A percentile compares a stretch with the other conserved stretches of the same genome.
phyloP scores from a whole-genome alignment of 2,888 invertebrate genomes.

The Calliopum simillimum region DNA sequence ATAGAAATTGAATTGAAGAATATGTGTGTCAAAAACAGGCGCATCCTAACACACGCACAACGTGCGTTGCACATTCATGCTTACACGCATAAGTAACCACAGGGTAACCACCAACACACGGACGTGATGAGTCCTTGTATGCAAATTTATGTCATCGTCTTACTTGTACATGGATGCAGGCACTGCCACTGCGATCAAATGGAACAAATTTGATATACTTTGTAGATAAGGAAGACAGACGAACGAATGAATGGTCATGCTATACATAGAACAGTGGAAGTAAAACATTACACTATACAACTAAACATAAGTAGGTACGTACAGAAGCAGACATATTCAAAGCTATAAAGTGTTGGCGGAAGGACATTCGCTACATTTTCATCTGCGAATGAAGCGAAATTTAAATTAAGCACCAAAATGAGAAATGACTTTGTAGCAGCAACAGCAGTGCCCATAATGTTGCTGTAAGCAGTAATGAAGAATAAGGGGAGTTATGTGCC shows the following conservation, averaged over 20 bases:
- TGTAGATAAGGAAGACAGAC: slow-evolving; percentile 20
- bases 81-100: slow-evolving; percentile 10
- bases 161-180: not conserved
- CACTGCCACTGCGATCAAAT: slow-evolving; percentile 19
- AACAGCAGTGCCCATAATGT: too few species aligned
- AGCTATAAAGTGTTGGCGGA: slow-evolving; percentile 11
- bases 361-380: slow-evolving; percentile 21
- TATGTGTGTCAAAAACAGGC: not conserved
- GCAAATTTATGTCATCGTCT: slow-evolving; percentile 12
- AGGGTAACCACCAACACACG: not conserved
- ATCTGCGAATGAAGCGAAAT: not conserved
- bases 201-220: slow-evolving; percentile 33
- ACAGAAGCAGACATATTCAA: not conserved
- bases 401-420: not conserved
- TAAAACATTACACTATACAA: slow-evolving; percentile 2
- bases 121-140: slow-evolving; percentile 17
- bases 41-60: not conserved
- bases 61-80: too few species aligned
- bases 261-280: slow-evolving; percentile 11
- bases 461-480: too few species aligned
- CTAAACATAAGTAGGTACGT: not conserved
- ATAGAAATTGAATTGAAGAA: not conserved
- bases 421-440: not conserved
- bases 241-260: not conserved
- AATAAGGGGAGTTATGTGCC: too few species aligned